A percentile compares a stretch with the other conserved stretches of the same genome.
These are phyloP conservation scores for Helicoverpa armigera DNA, from an alignment of 1,140 invertebrate genomes.

Conservation along the genomic window DNA sequence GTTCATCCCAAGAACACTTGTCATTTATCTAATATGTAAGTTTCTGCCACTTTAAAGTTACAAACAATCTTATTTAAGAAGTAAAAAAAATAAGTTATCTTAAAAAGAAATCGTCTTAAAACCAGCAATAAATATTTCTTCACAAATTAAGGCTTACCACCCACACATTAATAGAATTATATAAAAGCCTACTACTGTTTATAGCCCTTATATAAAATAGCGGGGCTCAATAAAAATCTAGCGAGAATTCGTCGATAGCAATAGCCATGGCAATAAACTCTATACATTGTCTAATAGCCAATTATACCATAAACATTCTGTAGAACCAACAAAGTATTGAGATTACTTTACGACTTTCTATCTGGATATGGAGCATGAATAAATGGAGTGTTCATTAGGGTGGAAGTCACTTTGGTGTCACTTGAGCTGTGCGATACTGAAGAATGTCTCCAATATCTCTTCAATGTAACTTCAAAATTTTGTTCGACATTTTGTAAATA, in stretches of 20 bases:
- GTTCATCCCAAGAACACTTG: no score
- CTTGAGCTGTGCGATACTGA: no score
- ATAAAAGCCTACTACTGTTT: constrained; percentile 12
- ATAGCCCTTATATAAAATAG: constrained; percentile 12
- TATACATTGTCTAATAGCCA: constrained; percentile 58
- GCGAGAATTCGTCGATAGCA: background rate
- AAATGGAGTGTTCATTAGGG: background rate
- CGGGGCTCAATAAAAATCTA: constrained; percentile 18
- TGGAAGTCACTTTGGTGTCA: no score
- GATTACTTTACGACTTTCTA: constrained; percentile 32
- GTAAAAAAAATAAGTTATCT: no score
- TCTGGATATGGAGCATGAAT: constrained; percentile 28
- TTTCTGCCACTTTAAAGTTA: no score
- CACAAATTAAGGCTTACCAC: background rate
- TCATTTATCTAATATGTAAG: no score
- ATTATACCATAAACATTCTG: constrained; percentile 58
- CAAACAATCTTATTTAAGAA: no score
- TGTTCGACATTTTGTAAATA: no score
- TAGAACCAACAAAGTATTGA: constrained; percentile 32
- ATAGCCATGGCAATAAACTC: constrained; percentile 55
- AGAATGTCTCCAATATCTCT: no score
- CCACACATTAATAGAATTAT: constrained; percentile 17
- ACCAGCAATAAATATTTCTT: no score
- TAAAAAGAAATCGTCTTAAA: no score
- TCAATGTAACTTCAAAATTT: no score